phyloP scores from a whole-genome alignment of 37 sponge, comb jelly and placozoan species.

The Aplysina aerophoba region DNA sequence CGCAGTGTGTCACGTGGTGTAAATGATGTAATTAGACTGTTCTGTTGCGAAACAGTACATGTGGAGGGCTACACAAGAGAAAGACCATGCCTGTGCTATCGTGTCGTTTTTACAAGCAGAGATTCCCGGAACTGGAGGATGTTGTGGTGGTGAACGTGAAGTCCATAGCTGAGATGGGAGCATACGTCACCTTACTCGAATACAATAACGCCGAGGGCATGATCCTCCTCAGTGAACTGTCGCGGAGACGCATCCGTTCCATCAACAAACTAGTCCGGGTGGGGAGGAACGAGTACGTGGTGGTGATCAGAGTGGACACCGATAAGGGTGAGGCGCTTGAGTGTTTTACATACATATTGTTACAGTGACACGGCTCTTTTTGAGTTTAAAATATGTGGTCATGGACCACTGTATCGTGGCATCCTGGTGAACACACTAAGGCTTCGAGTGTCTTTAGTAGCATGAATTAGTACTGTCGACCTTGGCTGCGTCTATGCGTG shows the following conservation, averaged over 20 bases:
- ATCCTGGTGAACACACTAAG: too few relatives aligned
- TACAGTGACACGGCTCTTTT: too few relatives aligned
- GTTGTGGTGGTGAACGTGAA: conserved; percentile 99
- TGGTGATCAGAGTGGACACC: conserved; percentile 96
- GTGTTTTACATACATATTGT: too few relatives aligned
- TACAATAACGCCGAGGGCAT: conserved; percentile 97
- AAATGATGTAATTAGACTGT: conserved; percentile 3
- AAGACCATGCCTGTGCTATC: conserved; percentile 14
- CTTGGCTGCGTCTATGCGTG: too few relatives aligned
- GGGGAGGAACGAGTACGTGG: conserved; percentile 97
- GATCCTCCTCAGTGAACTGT: conserved; percentile 97
- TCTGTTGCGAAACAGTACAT: conserved; percentile 9
- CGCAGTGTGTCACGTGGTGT: neutral
- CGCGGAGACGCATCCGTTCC: conserved; percentile 92
- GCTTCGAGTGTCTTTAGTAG: too few relatives aligned
- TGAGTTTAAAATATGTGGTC: too few relatives aligned
- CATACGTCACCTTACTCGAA: conserved; percentile 94
- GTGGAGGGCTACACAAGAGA: too few relatives aligned
- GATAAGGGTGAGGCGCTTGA: conserved; percentile 75
- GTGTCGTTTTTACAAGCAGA: conserved; percentile 83
- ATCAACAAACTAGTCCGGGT: conserved; percentile 96
- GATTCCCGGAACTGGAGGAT: conserved; percentile 95
- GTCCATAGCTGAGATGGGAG: conserved; percentile 96
- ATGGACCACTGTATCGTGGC: too few relatives aligned
- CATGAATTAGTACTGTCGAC: too few relatives aligned